Evolutionary conservation across 2,797 vertebrate species (phyloP).

Genomic region (Babyrousa celebensis): DNA sequence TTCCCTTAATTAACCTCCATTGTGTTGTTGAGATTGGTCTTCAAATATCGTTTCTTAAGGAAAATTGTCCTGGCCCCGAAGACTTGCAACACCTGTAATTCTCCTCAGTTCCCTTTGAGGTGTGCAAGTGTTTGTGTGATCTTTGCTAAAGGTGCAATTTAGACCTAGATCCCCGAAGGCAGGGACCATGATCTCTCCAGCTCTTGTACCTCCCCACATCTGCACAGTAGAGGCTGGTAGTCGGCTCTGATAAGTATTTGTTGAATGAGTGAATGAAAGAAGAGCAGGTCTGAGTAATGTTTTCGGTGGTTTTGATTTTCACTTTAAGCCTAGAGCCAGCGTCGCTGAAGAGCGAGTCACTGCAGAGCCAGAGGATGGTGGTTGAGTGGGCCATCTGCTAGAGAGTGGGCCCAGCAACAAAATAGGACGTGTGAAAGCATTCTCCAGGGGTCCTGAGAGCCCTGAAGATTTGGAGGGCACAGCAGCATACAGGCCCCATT

Average conservation of each 20-base stretch:
- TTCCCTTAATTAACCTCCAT: neutral
- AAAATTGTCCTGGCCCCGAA: neutral
- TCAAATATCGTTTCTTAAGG: neutral
- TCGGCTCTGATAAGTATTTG: neutral
- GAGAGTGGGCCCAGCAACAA: neutral
- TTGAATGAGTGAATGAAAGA: neutral
- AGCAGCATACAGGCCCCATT: neutral
- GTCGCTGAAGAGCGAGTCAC: too few species aligned
- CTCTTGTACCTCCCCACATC: neutral
- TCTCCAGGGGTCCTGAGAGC: neutral
- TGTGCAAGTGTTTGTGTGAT: neutral
- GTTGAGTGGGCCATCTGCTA: neutral
- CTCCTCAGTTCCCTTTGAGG: neutral
- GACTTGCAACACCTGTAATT: neutral
- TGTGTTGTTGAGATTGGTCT: neutral
- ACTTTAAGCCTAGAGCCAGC: neutral
- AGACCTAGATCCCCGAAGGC: neutral
- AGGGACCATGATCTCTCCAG: rapidly evolving
- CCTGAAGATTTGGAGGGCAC: neutral
- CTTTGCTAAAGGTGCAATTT: neutral
- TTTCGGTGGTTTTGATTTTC: neutral
- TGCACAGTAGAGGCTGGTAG: neutral
- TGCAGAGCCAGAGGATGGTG: neutral
- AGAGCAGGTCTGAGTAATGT: neutral
- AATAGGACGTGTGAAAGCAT: neutral